Conservation (phyloP, 2,797 vertebrate species). For the Sebastes steindachneri region DNA sequence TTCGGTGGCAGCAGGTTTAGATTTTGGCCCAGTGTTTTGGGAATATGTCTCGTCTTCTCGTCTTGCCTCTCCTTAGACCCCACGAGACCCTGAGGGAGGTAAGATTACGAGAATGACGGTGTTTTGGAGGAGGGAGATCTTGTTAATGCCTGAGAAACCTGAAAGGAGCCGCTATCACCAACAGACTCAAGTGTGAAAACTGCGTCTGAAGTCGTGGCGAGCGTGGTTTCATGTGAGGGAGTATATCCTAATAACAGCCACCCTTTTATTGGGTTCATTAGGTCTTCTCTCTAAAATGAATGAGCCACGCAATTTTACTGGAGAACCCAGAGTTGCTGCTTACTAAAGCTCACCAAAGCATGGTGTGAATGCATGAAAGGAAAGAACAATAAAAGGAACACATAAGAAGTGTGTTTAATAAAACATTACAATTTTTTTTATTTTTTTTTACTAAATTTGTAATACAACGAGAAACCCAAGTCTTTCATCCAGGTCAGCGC, state of each 20-base stretch:
- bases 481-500: too few relatives aligned
- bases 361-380: too few relatives aligned
- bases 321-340: too few relatives aligned
- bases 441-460: too few relatives aligned
- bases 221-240: not conserved
- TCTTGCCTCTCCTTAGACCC: conserved; percentile 29
- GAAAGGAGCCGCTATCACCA: not conserved
- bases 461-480: too few relatives aligned
- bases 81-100: not conserved
- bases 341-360: too few relatives aligned
- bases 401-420: too few relatives aligned
- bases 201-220: not conserved
- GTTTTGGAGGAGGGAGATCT: not conserved
- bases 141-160: conserved; percentile 1
- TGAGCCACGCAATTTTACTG: not conserved
- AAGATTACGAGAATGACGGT: conserved; percentile 5
- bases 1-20: conserved; percentile 12
- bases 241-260: not conserved
- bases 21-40: conserved; percentile 16
- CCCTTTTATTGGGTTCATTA: not conserved
- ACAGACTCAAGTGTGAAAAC: not conserved
- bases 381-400: too few relatives aligned
- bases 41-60: conserved; percentile 1
- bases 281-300: not conserved
- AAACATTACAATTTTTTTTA: too few relatives aligned